Evolutionary conservation across 2,888 invertebrate genomes (phyloP).

Genomic region (Meganola albula): DNA sequence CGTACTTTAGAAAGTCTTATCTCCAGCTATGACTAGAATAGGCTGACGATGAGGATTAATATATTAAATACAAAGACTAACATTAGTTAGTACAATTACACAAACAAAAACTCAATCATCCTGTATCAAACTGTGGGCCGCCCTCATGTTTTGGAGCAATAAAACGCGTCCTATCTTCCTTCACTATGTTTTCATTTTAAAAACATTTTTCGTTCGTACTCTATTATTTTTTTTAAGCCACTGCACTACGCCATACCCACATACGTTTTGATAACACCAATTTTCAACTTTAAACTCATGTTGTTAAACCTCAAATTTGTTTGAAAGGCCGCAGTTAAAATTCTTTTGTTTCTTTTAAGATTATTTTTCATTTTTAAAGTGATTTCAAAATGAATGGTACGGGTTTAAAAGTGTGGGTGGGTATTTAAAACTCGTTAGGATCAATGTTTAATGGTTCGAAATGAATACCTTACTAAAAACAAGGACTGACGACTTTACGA

Average conservation of each 20-base stretch:
- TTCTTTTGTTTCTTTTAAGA: constrained; percentile 30
- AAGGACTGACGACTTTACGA: no score
- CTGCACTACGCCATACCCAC: constrained; percentile 41
- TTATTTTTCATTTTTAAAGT: constrained; percentile 30
- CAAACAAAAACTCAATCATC: constrained; percentile 24
- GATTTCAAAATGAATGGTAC: constrained; percentile 27
- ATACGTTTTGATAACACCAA: constrained; percentile 24
- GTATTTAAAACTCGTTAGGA: constrained; percentile 23
- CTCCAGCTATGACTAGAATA: no score
- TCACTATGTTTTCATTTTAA: constrained; percentile 62
- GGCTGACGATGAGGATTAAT: no score
- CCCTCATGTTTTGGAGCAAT: constrained; percentile 58
- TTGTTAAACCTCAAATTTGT: constrained; percentile 3
- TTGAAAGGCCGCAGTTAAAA: constrained; percentile 13
- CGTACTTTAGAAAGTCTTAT: background rate
- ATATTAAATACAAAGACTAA: no score
- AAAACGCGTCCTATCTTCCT: constrained; percentile 58
- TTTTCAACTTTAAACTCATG: constrained; percentile 12
- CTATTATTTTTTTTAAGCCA: constrained; percentile 49
- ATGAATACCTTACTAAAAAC: no score
- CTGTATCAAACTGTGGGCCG: constrained; percentile 39
- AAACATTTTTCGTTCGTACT: constrained; percentile 47
- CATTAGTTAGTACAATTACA: no score
- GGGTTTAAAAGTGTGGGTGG: constrained; percentile 25
- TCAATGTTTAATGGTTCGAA: constrained; percentile 29